phyloP scores from a whole-genome alignment of 2,888 invertebrate genomes.

The Chymomyza amoena region DNA sequence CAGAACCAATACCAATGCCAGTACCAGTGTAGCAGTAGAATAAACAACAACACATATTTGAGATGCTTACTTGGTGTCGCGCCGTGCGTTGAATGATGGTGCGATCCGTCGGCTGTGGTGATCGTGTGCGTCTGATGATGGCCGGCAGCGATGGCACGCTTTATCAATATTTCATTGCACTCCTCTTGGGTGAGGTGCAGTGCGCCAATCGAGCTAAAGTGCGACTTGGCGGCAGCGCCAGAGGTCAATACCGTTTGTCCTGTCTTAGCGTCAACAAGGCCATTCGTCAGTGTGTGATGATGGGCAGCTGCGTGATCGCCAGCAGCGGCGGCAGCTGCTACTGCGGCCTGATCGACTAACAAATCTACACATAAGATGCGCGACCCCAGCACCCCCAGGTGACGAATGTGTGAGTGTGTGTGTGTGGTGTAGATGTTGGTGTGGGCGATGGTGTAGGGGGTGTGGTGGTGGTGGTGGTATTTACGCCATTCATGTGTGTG shows the following conservation, averaged over 20 bases:
- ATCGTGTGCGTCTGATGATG: conserved; percentile 80
- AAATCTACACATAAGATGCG: conserved; percentile 63
- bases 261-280: conserved; percentile 78
- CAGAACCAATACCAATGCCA: conserved; percentile 39
- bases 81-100: conserved; percentile 65
- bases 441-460: conserved; percentile 13
- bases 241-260: conserved; percentile 78
- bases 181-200: conserved; percentile 87
- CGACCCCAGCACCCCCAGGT: background rate
- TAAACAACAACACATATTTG: conserved; percentile 63
- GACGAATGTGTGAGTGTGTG: background rate
- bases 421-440: conserved; percentile 3
- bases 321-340: conserved; percentile 54
- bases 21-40: conserved; percentile 39
- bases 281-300: conserved; percentile 77
- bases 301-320: conserved; percentile 38
- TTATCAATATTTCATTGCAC: conserved; percentile 89
- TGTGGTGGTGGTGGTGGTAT: conserved; percentile 3
- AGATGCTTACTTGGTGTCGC: conserved; percentile 77
- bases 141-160: conserved; percentile 85
- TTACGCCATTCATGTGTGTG: background rate
- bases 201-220: conserved; percentile 86
- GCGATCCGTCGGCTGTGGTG: conserved; percentile 76
- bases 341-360: conserved; percentile 77
- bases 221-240: conserved; percentile 78